phyloP scores from a whole-genome alignment of 2,888 invertebrate species.

The Drosophila sordidula region DNA sequence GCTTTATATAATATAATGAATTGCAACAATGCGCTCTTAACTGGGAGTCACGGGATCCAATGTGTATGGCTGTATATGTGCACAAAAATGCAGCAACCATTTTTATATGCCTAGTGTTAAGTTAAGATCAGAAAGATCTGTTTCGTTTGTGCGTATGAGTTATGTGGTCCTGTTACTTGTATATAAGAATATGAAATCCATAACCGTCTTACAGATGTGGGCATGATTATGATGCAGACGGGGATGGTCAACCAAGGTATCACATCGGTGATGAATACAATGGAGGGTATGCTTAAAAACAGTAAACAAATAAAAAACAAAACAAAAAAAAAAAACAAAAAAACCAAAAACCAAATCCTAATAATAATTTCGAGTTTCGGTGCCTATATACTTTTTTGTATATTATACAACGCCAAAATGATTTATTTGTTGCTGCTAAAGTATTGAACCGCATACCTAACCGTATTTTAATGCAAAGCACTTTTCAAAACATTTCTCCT shows the following conservation, averaged over 20 bases:
- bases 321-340: conserved; percentile 14
- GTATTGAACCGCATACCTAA: conserved; percentile 49
- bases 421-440: conserved; percentile 81
- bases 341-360: conserved; percentile 37
- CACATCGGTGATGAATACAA: conserved; percentile 88
- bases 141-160: conserved; percentile 35
- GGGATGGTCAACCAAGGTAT: conserved; percentile 97
- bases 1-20: conserved; percentile 46
- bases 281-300: conserved; percentile 90
- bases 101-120: conserved; percentile 49
- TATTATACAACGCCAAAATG: conserved; percentile 58
- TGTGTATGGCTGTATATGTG: background rate
- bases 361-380: conserved; percentile 33
- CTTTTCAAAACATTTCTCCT: conserved; percentile 21
- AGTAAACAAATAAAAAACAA: conserved; percentile 9
- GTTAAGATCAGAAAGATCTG: conserved; percentile 20
- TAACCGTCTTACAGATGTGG: conserved; percentile 91
- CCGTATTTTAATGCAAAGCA: conserved; percentile 18
- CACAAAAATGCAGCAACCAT: conserved; percentile 2
- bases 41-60: conserved; percentile 1
- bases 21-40: conserved; percentile 23
- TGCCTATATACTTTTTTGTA: conserved; percentile 40
- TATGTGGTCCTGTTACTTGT: conserved; percentile 44
- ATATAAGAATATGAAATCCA: conserved; percentile 55
- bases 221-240: conserved; percentile 98